Conservation (phyloP, 1,140 invertebrate species). For the Holcopasites calliopsidis region DNA sequence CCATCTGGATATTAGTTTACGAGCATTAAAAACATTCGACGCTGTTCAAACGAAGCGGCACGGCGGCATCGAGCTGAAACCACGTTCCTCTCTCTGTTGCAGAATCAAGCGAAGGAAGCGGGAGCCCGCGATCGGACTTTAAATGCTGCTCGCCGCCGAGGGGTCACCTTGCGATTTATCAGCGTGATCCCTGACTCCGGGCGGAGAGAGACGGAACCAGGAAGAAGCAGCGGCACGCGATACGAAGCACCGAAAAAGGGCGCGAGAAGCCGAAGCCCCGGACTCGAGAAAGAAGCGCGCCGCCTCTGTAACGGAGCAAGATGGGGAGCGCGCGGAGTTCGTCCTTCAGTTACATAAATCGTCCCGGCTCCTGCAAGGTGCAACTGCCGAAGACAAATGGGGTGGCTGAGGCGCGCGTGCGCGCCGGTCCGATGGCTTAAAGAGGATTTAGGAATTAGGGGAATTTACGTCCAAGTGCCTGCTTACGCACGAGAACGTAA, state of each 20-base stretch:
- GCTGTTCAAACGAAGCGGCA: neutral
- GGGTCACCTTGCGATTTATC: constrained; percentile 57
- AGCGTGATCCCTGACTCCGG: constrained; percentile 38
- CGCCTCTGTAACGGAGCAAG: neutral
- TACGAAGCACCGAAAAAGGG: constrained; percentile 40
- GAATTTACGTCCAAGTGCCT: constrained; percentile 63
- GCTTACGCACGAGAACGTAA: constrained; percentile 57
- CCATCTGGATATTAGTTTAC: no score
- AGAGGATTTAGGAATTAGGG: constrained; percentile 63
- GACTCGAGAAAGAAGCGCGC: constrained; percentile 5
- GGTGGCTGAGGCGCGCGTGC: neutral
- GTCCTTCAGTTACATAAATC: constrained; percentile 63
- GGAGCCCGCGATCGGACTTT: constrained; percentile 56
- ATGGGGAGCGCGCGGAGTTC: constrained; percentile 39
- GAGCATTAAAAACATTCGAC: no score
- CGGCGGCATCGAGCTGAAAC: constrained; percentile 40
- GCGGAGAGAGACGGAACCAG: neutral
- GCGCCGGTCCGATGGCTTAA: constrained; percentile 28
- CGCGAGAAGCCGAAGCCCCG: neutral
- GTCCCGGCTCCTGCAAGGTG: constrained; percentile 46
- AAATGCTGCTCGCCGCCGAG: constrained; percentile 55
- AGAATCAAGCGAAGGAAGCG: constrained; percentile 55
- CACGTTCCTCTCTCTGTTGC: constrained; percentile 64
- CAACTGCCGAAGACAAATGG: constrained; percentile 49
- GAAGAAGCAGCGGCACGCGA: neutral